These are phyloP conservation scores for Apodemia zela DNA, from an alignment of 2,888 invertebrate genomes.

Conservation along the genomic window DNA sequence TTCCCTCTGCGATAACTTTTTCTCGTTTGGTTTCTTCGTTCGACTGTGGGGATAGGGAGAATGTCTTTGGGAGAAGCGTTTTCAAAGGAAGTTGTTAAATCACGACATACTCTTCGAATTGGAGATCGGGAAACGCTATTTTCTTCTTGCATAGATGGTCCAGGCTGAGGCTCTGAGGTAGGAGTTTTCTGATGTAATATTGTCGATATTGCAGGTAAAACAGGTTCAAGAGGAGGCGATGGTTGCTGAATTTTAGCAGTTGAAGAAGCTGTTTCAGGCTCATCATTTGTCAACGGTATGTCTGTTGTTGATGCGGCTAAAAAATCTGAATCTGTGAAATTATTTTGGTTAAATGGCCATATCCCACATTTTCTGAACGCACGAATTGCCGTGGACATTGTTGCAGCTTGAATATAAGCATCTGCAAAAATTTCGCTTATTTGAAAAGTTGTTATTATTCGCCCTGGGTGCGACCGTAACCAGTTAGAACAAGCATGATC, in stretches of 20 bases:
- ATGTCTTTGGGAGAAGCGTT: slow-evolving; percentile 28
- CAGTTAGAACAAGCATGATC: slow-evolving; percentile 32
- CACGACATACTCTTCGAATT: slow-evolving; percentile 26
- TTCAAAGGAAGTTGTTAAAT: slow-evolving; percentile 24
- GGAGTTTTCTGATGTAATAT: too few relatives aligned
- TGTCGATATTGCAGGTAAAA: too few relatives aligned
- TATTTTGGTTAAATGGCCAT: slow-evolving; percentile 29
- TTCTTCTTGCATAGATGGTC: not conserved
- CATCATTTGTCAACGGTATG: slow-evolving; percentile 21
- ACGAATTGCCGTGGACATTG: slow-evolving; percentile 33
- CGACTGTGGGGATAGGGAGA: slow-evolving; percentile 28
- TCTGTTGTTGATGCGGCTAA: slow-evolving; percentile 27
- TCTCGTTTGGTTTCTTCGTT: slow-evolving; percentile 31
- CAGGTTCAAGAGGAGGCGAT: not conserved
- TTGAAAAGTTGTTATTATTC: slow-evolving; percentile 33
- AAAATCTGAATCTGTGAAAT: slow-evolving; percentile 27
- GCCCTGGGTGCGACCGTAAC: slow-evolving; percentile 35
- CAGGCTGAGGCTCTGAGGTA: not conserved
- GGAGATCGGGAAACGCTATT: not conserved
- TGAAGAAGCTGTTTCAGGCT: slow-evolving; percentile 22
- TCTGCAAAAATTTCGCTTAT: slow-evolving; percentile 36
- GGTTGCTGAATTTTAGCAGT: not conserved
- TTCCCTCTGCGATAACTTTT: slow-evolving; percentile 33
- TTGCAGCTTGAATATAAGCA: slow-evolving; percentile 34
- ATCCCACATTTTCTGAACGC: slow-evolving; percentile 26